Evolutionary conservation across 2,797 vertebrate species (phyloP).

Genomic region (Enteromius thamalakanensis): DNA sequence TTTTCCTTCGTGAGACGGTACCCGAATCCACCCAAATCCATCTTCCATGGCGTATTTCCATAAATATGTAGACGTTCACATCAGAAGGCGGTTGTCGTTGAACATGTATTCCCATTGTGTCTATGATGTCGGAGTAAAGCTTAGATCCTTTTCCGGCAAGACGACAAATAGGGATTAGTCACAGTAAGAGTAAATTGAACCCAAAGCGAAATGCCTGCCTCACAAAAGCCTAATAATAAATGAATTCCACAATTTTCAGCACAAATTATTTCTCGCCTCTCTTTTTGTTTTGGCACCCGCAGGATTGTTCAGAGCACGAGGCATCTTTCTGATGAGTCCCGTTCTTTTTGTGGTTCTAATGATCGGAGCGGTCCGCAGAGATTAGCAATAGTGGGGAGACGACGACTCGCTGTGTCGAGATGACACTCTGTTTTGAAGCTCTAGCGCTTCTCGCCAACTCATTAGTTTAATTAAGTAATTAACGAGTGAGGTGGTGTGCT

Average conservation of each 20-base stretch:
- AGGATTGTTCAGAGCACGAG: conserved; percentile 5
- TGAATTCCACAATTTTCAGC: conserved; percentile 34
- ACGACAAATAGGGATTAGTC: conserved; percentile 52
- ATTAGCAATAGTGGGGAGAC: conserved; percentile 25
- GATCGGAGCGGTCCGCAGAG: conserved; percentile 44
- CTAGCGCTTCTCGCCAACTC: conserved; percentile 62
- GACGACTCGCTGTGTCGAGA: conserved; percentile 34
- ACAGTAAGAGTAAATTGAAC: conserved; percentile 43
- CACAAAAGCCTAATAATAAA: conserved; percentile 47
- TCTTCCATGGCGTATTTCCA: conserved; percentile 6
- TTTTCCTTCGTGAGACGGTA: background rate
- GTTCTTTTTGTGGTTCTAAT: conserved; percentile 46
- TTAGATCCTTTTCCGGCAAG: conserved; percentile 37
- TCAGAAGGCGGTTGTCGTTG: conserved; percentile 16
- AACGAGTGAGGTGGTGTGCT: conserved; percentile 64
- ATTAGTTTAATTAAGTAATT: conserved; percentile 74
- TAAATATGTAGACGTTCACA: conserved; percentile 22
- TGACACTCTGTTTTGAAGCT: conserved; percentile 53
- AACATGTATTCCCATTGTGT: conserved; percentile 34
- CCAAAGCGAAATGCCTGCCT: conserved; percentile 39
- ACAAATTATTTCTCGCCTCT: conserved; percentile 46
- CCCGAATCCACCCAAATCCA: background rate
- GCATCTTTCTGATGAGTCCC: conserved; percentile 32
- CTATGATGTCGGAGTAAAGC: conserved; percentile 34
- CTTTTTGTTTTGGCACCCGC: conserved; percentile 39